Conservation (phyloP, 2,888 invertebrate species). For the Amorpha juglandis region DNA sequence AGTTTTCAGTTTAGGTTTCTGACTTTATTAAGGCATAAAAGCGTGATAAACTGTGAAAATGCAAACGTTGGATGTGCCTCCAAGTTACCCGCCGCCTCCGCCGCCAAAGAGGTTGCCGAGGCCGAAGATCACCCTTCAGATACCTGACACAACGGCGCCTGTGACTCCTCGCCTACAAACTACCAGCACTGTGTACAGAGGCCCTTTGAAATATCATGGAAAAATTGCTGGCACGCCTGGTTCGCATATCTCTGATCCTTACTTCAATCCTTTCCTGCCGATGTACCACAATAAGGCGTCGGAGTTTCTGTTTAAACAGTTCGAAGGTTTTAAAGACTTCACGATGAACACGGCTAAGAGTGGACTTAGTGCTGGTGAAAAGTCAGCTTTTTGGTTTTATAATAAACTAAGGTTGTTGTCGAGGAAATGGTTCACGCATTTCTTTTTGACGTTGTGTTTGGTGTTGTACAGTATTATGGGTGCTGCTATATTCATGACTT, state of each 20-base stretch:
- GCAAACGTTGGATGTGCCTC: constrained; percentile 61
- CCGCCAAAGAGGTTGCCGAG: constrained; percentile 62
- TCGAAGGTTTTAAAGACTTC: constrained; percentile 90
- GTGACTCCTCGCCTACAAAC: constrained; percentile 53
- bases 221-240: constrained; percentile 62
- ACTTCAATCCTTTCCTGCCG: constrained; percentile 70
- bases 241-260: constrained; percentile 68
- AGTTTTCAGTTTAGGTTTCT: constrained; percentile 26
- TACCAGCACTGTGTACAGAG: constrained; percentile 57
- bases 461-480: constrained; percentile 92
- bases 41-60: constrained; percentile 49
- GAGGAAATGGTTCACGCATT: constrained; percentile 94
- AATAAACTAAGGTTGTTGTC: constrained; percentile 91
- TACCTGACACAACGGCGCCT: constrained; percentile 59
- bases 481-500: constrained; percentile 89
- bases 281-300: constrained; percentile 88
- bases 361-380: constrained; percentile 93
- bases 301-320: constrained; percentile 91
- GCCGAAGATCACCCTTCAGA: constrained; percentile 81
- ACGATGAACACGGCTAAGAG: constrained; percentile 89
- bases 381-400: constrained; percentile 91
- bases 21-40: constrained; percentile 36
- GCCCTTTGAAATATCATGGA: constrained; percentile 56
- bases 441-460: constrained; percentile 91
- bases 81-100: constrained; percentile 69